These are phyloP conservation scores for Netelia fuscicornis DNA, from an alignment of 2,888 invertebrate species.

Conservation along the genomic window DNA sequence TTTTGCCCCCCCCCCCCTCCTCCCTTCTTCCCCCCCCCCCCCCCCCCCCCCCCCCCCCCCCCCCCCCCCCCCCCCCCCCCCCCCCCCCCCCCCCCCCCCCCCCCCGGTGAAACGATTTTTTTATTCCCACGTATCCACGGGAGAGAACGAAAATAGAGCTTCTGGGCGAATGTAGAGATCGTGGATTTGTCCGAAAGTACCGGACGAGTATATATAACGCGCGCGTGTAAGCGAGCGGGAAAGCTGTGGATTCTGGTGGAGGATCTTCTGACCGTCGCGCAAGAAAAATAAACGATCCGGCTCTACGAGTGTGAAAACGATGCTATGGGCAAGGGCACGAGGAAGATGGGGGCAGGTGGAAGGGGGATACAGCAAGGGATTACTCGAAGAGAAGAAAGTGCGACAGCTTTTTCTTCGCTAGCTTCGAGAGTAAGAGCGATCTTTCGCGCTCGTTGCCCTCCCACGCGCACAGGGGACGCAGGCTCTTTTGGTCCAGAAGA, in stretches of 20 bases:
- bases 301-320: neutral
- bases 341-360: neutral
- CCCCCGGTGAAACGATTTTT: constrained; percentile 41
- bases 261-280: constrained; percentile 47
- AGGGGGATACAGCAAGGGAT: constrained; percentile 44
- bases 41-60: neutral
- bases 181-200: constrained; percentile 46
- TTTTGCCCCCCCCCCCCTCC: neutral
- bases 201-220: neutral
- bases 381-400: constrained; percentile 46
- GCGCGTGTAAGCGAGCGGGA: neutral
- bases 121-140: constrained; percentile 48
- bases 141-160: constrained; percentile 39
- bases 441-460: constrained; percentile 25
- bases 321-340: neutral
- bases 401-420: constrained; percentile 59
- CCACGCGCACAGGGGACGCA: neutral
- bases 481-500: constrained; percentile 13
- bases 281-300: constrained; percentile 31
- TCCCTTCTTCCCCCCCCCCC: constrained; percentile 1
- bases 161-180: constrained; percentile 18
- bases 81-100: constrained; percentile 6
- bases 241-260: constrained; percentile 24
- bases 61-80: neutral
- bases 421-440: constrained; percentile 2